Evolutionary conservation across 2,888 invertebrate species (phyloP), one percentile per base, ranked within the genome.

Genomic region (Arrhopalites spinosus): DNA sequence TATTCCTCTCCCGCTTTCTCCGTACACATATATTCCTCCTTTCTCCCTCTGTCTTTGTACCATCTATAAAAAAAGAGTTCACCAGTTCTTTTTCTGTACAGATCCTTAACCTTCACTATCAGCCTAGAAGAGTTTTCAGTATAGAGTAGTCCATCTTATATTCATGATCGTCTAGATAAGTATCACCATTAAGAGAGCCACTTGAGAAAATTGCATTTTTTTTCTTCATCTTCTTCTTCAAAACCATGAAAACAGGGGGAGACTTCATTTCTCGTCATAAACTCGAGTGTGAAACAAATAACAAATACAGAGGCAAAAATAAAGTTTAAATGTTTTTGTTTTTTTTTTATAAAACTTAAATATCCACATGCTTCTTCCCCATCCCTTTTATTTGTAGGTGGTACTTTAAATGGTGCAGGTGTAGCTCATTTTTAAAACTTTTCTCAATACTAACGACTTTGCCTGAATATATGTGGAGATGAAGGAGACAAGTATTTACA

Each of bases 201-300:
- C 63, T 63, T 63, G 63, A 63, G 63, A 63, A 63, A 63, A 63
- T 63, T 63, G 30, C 63, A 63, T 63, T 63, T 63, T 63, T 30
- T 17, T 11, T 36, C 36, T 36, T 11, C 11, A 3, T 36, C 36
- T 36, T 36, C 36, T 11, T 11, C 36, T 3, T 36, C 5, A 36
- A 36, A 36, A 3, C 3, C 36, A 36, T 7, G 36, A 36, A 3
- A 36, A 3, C 11, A 36, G 11, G 36, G 11, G 11, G 36, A 11
- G 36, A 7, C 36, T 36, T 36, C 36, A 36, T 36, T n/a, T 11
- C 36, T 36, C 36, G 36, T 36, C 36, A 36, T 36, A 36, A 36
- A 11, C 36, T 11, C 3, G 11, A 36, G 36, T 36, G 36, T 36
- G 36, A 36, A 36, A 36, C 36, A 36, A 36, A 36, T n/a, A n/a